Percentiles rank a stretch among this genome's conserved stretches.
Evolutionary conservation across 2,888 invertebrate species (phyloP).

Genomic region (Scaptomyza reducta): DNA sequence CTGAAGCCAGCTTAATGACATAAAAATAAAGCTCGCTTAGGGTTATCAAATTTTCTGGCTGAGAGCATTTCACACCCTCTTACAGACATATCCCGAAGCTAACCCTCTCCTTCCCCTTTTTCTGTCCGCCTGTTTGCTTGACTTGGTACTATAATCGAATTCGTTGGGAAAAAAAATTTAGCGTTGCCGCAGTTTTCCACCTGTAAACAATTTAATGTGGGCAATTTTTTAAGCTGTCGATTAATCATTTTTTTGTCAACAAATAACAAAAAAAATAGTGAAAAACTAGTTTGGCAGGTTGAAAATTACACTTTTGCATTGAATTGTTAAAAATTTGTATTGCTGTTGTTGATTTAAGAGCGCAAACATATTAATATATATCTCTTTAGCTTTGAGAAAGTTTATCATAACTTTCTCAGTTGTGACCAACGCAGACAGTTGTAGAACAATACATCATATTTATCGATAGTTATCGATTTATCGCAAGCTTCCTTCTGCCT

Average conservation of each 20-base stretch:
- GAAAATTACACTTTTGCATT: neutral
- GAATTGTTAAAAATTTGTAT: neutral
- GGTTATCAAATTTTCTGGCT: constrained; percentile 59
- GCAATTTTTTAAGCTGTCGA: constrained; percentile 71
- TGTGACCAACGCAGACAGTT: neutral
- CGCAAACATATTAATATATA: too few relatives aligned
- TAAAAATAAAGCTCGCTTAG: constrained; percentile 22
- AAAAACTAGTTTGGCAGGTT: neutral
- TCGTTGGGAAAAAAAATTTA: constrained; percentile 66
- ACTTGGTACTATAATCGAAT: constrained; percentile 57
- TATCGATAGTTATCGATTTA: too few relatives aligned
- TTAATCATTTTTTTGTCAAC: too few relatives aligned
- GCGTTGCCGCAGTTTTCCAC: constrained; percentile 48
- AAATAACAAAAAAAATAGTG: too few relatives aligned
- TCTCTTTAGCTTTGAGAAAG: too few relatives aligned
- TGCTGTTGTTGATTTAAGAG: too few relatives aligned
- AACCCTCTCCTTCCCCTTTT: neutral
- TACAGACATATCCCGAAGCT: neutral
- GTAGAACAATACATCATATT: neutral
- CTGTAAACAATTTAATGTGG: constrained; percentile 55
- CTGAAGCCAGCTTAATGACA: constrained; percentile 29
- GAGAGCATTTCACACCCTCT: constrained; percentile 33
- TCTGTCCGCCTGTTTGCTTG: neutral
- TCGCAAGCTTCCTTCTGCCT: too few relatives aligned
- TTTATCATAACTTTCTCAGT: too few relatives aligned